Evolutionary conservation across 2,113 vertebrate species (phyloP).

Genomic region (Tretioscincus oriximinensis): DNA sequence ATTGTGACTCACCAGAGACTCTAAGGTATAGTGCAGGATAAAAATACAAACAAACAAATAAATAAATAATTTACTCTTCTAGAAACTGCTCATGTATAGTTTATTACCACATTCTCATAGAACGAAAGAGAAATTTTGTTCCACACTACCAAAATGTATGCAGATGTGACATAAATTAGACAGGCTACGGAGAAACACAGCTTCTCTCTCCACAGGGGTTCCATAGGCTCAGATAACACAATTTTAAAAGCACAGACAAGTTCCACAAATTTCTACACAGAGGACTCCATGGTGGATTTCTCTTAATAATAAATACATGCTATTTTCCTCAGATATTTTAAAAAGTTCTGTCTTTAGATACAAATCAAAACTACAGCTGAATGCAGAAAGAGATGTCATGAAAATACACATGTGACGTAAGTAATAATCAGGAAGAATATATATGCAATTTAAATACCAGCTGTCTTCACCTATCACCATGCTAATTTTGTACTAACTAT

Average conservation of each 20-base stretch:
- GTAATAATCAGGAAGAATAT: slow-evolving; percentile 7
- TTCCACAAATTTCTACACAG: background rate
- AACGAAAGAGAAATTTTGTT: background rate
- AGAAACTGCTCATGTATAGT: background rate
- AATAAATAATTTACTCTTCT: background rate
- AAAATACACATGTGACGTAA: background rate
- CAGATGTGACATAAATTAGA: no score
- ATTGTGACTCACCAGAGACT: no score
- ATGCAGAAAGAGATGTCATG: slow-evolving; percentile 13
- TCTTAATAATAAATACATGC: background rate
- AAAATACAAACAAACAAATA: no score
- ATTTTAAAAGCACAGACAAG: background rate
- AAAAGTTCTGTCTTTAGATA: background rate
- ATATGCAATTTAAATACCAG: slow-evolving; percentile 23
- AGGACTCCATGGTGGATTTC: background rate
- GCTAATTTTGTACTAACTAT: slow-evolving; percentile 17
- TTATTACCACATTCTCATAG: background rate
- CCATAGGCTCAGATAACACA: background rate
- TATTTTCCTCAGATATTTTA: background rate
- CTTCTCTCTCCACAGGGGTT: background rate
- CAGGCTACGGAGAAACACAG: background rate
- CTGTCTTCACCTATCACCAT: slow-evolving; percentile 11
- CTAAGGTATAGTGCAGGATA: no score
- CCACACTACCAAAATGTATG: background rate
- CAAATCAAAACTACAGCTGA: slow-evolving; percentile 15